Conservation (phyloP, 2,888 invertebrate genomes). For the Eudasyphora cyanicolor region DNA sequence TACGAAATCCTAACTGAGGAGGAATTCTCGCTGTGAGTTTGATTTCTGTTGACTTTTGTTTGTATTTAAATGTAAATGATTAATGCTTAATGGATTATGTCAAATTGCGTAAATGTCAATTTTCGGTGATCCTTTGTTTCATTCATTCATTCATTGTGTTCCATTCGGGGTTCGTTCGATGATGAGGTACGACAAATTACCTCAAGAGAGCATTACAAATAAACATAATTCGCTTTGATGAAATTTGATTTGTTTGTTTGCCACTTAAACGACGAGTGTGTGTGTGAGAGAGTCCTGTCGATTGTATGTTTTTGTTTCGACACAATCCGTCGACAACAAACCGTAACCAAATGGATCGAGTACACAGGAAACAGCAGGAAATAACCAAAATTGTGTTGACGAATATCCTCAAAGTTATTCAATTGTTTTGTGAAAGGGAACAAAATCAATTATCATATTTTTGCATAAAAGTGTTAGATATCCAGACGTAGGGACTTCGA, state of each 20-base stretch:
- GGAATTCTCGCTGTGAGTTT: slow-evolving; percentile 33
- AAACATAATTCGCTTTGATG: slow-evolving; percentile 54
- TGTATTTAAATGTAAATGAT: slow-evolving; percentile 66
- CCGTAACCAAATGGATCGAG: slow-evolving; percentile 5
- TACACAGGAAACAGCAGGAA: slow-evolving; percentile 13
- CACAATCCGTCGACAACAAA: not conserved
- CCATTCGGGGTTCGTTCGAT: not conserved
- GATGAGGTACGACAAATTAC: slow-evolving; percentile 67
- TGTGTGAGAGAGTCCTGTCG: too few relatives aligned
- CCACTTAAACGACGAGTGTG: not conserved
- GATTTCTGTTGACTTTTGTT: slow-evolving; percentile 60
- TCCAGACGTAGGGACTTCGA: not conserved
- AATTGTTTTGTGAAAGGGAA: not conserved
- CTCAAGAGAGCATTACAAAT: slow-evolving; percentile 68
- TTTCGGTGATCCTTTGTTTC: not conserved
- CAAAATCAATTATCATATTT: slow-evolving; percentile 3
- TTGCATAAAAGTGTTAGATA: not conserved
- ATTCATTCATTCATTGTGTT: slow-evolving; percentile 21
- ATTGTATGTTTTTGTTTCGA: slow-evolving; percentile 6
- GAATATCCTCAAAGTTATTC: not conserved
- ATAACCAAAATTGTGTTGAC: slow-evolving; percentile 22
- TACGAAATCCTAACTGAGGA: not conserved
- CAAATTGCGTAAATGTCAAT: slow-evolving; percentile 51
- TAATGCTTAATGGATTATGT: slow-evolving; percentile 74
- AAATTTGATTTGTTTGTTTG: slow-evolving; percentile 54